phyloP scores from a whole-genome alignment of 2,113 vertebrate species.

The Marcusenius ussheri region DNA sequence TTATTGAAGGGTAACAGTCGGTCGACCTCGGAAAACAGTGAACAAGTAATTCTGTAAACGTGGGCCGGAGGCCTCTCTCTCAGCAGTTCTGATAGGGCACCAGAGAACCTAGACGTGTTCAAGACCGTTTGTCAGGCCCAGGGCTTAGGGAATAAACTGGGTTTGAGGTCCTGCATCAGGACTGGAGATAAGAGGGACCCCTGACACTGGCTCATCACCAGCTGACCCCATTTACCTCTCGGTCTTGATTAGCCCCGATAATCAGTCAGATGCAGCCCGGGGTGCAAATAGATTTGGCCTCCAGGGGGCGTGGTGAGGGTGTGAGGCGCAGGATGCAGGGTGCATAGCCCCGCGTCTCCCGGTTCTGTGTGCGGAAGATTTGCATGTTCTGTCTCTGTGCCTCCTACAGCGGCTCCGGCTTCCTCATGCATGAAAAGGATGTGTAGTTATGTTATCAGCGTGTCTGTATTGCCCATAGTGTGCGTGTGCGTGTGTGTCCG shows the following conservation, averaged over 20 bases:
- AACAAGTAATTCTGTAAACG: not conserved
- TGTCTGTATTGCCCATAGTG: not conserved
- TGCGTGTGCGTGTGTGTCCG: not conserved
- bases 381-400: not conserved
- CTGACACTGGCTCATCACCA: not conserved
- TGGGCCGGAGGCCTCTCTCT: not conserved
- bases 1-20: not conserved
- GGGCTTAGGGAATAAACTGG: slow-evolving; percentile 23
- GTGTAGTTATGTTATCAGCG: not conserved
- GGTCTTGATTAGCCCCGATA: slow-evolving; percentile 51
- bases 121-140: slow-evolving; percentile 27
- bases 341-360: not conserved
- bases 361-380: too few relatives aligned
- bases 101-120: not conserved
- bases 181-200: slow-evolving; percentile 22
- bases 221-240: slow-evolving; percentile 24
- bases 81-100: not conserved
- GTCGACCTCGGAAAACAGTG: not conserved
- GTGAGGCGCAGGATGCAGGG: not conserved
- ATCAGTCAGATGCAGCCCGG: slow-evolving; percentile 42
- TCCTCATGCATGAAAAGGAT: not conserved
- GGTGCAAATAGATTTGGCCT: slow-evolving; percentile 28
- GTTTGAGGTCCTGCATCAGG: slow-evolving; percentile 22
- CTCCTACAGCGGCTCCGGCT: not conserved
- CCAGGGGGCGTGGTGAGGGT: not conserved